Percentiles rank a stretch among this genome's conserved stretches.
Conservation (phyloP, 1,140 invertebrate genomes). For the Caenorhabditis inopinata region DNA sequence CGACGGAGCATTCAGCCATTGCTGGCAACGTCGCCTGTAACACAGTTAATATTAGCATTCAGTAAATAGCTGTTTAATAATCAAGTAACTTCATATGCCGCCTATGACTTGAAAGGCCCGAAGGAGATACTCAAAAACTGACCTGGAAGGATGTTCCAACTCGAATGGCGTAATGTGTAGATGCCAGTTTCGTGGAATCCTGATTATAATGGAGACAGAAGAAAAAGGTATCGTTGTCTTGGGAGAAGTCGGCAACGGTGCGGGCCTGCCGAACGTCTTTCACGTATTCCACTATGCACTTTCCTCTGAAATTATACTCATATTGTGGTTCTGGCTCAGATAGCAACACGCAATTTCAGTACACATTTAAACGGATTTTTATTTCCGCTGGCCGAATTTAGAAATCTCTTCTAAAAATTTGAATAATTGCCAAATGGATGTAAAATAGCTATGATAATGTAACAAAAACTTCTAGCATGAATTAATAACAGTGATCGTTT, state of each 20-base stretch:
- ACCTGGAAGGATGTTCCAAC: slow-evolving; percentile 91
- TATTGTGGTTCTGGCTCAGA: neutral
- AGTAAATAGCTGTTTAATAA: neutral
- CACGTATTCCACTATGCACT: slow-evolving; percentile 57
- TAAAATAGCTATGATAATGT: too few relatives aligned
- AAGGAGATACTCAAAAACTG: slow-evolving; percentile 46
- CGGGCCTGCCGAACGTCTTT: slow-evolving; percentile 40
- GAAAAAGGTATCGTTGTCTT: slow-evolving; percentile 68
- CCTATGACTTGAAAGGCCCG: neutral
- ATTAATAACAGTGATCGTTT: too few relatives aligned
- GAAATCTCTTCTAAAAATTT: too few relatives aligned
- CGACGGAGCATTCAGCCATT: slow-evolving; percentile 33
- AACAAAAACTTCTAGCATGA: too few relatives aligned
- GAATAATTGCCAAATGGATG: too few relatives aligned
- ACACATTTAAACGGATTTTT: too few relatives aligned
- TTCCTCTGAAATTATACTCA: slow-evolving; percentile 56
- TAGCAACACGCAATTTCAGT: too few relatives aligned
- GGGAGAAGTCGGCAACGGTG: neutral
- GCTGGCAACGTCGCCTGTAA: slow-evolving; percentile 58
- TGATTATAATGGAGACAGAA: slow-evolving; percentile 72
- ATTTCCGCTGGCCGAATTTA: too few relatives aligned
- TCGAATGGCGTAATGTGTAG: slow-evolving; percentile 89
- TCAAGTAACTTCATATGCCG: neutral
- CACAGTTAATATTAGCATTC: neutral
- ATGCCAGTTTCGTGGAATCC: slow-evolving; percentile 74